A percentile compares a stretch with the other conserved stretches of the same genome.
Evolutionary conservation across 2,113 vertebrate genomes (phyloP).

Genomic region (Heliornis fulica): DNA sequence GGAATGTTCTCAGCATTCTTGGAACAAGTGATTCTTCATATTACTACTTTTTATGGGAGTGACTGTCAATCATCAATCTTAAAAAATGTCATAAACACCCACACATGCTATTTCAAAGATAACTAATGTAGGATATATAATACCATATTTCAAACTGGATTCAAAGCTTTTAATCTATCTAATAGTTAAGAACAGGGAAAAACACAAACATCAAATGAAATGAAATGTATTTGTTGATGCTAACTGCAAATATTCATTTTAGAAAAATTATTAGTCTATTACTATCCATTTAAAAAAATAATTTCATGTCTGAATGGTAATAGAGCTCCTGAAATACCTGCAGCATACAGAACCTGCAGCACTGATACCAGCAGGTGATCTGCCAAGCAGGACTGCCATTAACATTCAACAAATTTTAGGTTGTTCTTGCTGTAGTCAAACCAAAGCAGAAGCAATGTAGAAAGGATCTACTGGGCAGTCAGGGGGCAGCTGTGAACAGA

Average conservation of each 20-base stretch:
- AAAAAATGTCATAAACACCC: slow-evolving; percentile 60
- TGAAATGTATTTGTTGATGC: slow-evolving; percentile 58
- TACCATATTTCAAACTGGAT: slow-evolving; percentile 64
- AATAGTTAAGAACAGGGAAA: slow-evolving; percentile 67
- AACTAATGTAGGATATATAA: slow-evolving; percentile 60
- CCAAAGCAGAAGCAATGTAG: not conserved
- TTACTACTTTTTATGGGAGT: slow-evolving; percentile 54
- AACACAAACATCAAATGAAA: slow-evolving; percentile 62
- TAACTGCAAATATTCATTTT: slow-evolving; percentile 10
- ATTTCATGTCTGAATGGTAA: not conserved
- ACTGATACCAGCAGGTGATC: not conserved
- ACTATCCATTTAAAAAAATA: not conserved
- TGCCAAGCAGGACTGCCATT: not conserved
- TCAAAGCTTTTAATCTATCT: slow-evolving; percentile 70
- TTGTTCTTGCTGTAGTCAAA: not conserved
- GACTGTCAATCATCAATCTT: slow-evolving; percentile 51
- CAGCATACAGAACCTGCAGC: not conserved
- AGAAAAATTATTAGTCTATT: slow-evolving; percentile 23
- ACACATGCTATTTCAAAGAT: slow-evolving; percentile 59
- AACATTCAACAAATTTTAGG: not conserved
- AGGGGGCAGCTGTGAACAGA: not conserved
- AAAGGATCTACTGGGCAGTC: not conserved
- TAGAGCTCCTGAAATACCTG: not conserved
- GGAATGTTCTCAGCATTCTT: slow-evolving; percentile 22
- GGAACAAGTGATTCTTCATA: slow-evolving; percentile 31